Evolutionary conservation across 1,140 invertebrate species (phyloP).

Genomic region (Zaprionus ornatus): DNA sequence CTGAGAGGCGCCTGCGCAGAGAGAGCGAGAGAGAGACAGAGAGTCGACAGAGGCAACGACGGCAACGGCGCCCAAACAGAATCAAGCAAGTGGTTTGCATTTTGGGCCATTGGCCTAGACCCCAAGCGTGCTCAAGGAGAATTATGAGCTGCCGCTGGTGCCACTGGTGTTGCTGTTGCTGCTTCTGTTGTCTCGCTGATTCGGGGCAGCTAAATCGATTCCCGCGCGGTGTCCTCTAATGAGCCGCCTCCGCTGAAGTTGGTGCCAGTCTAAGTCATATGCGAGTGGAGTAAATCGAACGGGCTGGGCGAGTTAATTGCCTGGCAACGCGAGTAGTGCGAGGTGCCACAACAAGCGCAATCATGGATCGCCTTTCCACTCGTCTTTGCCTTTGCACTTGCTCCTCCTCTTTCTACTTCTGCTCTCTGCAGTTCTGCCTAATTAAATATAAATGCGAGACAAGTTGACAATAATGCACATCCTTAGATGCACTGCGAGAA

Average conservation of each 20-base stretch:
- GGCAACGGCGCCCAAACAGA: slow-evolving; percentile 45
- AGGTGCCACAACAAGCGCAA: slow-evolving; percentile 43
- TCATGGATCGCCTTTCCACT: slow-evolving; percentile 45
- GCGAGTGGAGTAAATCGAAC: neutral
- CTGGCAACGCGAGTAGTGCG: slow-evolving; percentile 26
- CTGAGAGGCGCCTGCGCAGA: slow-evolving; percentile 53
- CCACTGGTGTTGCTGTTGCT: neutral
- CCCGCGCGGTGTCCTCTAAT: slow-evolving; percentile 17
- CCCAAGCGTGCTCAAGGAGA: slow-evolving; percentile 43
- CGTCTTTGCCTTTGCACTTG: neutral
- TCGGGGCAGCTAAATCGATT: slow-evolving; percentile 31
- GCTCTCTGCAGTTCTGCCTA: slow-evolving; percentile 31
- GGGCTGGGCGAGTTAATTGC: slow-evolving; percentile 41
- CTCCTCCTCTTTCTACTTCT: neutral
- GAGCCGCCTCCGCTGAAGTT: neutral
- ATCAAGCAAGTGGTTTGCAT: slow-evolving; percentile 78
- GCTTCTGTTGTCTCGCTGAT: slow-evolving; percentile 46
- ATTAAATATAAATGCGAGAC: slow-evolving; percentile 67
- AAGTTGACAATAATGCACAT: slow-evolving; percentile 40
- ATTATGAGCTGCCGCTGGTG: slow-evolving; percentile 27
- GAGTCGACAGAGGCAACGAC: neutral
- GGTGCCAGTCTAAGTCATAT: neutral
- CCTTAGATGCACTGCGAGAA: neutral
- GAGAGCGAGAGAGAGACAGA: neutral
- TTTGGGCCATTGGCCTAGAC: slow-evolving; percentile 45